Evolutionary conservation across 2,888 invertebrate genomes (phyloP).

Genomic region (Melanotus villosus): DNA sequence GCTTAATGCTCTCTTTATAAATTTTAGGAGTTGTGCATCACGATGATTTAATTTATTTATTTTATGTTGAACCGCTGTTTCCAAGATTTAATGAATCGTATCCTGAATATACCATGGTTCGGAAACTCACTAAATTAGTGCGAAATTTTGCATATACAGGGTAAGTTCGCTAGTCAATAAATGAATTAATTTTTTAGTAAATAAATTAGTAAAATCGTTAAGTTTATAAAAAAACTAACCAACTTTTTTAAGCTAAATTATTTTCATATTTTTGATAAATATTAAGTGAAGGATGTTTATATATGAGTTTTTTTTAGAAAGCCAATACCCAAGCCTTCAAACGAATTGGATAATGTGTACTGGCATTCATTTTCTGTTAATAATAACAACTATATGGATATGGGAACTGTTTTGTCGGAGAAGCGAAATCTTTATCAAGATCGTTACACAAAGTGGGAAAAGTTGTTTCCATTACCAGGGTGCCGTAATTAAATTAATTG

Average conservation of each 20-base stretch:
- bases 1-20: background rate
- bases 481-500: background rate
- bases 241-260: too few species aligned
- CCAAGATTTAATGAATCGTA: slow-evolving; percentile 62
- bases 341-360: slow-evolving; percentile 59
- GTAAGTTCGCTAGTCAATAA: too few species aligned
- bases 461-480: slow-evolving; percentile 59
- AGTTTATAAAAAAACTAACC: too few species aligned
- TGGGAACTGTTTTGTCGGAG: slow-evolving; percentile 63
- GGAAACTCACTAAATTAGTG: slow-evolving; percentile 66
- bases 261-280: too few species aligned
- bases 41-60: slow-evolving; percentile 70
- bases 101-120: slow-evolving; percentile 64
- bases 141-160: slow-evolving; percentile 67
- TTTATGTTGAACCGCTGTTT: slow-evolving; percentile 58
- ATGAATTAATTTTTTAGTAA: too few species aligned
- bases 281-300: too few species aligned
- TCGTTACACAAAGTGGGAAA: slow-evolving; percentile 66
- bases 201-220: too few species aligned
- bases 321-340: slow-evolving; percentile 64
- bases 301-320: slow-evolving; percentile 69
- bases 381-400: slow-evolving; percentile 64
- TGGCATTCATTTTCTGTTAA: slow-evolving; percentile 64
- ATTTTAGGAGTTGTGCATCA: slow-evolving; percentile 64
- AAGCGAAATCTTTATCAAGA: slow-evolving; percentile 63